Evolutionary conservation across 2,888 invertebrate genomes (phyloP), one percentile per base, ranked within the genome.

Genomic region (Chirona hameri): DNA sequence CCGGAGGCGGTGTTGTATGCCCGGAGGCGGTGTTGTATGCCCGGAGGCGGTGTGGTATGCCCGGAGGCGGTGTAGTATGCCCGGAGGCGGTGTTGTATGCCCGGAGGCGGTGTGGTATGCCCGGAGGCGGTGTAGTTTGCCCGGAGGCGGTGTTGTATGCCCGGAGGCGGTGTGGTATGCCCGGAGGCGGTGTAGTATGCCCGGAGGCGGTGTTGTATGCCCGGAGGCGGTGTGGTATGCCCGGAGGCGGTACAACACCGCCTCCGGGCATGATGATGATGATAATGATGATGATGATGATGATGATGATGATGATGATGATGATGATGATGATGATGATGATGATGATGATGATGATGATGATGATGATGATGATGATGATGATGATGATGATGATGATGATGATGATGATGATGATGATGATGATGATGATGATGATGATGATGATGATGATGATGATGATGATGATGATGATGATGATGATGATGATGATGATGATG

Each of bases 381-480:
- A 65, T 65, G n/a, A 65, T 65, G n/a, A 65, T 65, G 31, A 79
- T 27, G 79, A 29, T 27, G 79, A 29, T 27, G 31, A 79, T 29
- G 31, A 79, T 27, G 31, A 79, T 79, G 79, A 29, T 79, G 31
- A 79, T 29, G 31, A 79, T 29, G 31, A 29, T 27, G 79, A 21
- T 27, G 79, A 79, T 79, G 79, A 29, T 29, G 31, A 79, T 24
- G 31, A 79, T 79, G 79, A 79, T 24, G 79, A 29, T 79, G 79
- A 79, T 79, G 79, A 79, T 79, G 79, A 29, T 29, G 31, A 79
- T 29, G 31, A 79, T 27, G 79, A 29, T 27, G 79, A 79, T 79
- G 79, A 79, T 29, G 31, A n/a, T 29, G 31, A 79, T 29, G 31
- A 79, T 29, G 79, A 29, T 29, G 31, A 79, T 79, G 79, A 79